These are phyloP conservation scores for Helobdella robusta DNA, from an alignment of 2,888 invertebrate genomes.

Conservation along the genomic window DNA sequence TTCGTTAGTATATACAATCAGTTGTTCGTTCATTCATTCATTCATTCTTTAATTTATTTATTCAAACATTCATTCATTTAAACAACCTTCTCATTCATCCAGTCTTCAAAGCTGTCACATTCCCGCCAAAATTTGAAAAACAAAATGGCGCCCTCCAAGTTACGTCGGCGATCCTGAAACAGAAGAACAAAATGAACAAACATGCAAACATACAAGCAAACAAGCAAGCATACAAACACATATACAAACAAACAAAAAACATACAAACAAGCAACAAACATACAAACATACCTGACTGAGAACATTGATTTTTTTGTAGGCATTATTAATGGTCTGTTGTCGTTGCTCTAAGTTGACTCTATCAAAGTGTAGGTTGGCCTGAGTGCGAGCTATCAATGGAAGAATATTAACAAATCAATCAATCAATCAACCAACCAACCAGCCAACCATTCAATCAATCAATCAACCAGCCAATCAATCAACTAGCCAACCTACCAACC, in stretches of 20 bases:
- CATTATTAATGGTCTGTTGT: slow-evolving; percentile 67
- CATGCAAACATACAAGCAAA: background rate
- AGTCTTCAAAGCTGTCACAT: slow-evolving; percentile 92
- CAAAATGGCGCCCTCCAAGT: slow-evolving; percentile 81
- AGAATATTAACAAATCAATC: background rate
- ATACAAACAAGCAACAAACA: background rate
- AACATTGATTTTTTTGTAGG: slow-evolving; percentile 57
- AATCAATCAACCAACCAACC: background rate
- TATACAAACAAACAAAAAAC: background rate
- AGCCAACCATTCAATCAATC: background rate
- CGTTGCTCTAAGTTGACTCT: slow-evolving; percentile 71
- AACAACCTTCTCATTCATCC: slow-evolving; percentile 77
- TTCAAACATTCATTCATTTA: background rate
- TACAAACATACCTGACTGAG: slow-evolving; percentile 45
- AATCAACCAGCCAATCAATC: background rate
- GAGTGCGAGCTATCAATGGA: slow-evolving; percentile 43
- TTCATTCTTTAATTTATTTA: background rate
- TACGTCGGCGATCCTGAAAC: slow-evolving; percentile 65
- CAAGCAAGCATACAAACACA: slow-evolving; percentile 14
- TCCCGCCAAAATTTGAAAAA: slow-evolving; percentile 87
- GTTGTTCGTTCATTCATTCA: background rate
- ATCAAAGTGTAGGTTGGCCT: slow-evolving; percentile 53
- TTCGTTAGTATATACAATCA: background rate
- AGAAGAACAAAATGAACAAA: too few relatives aligned
- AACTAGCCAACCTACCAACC: background rate